A percentile compares a stretch with the other conserved stretches of the same genome.
Evolutionary conservation across 2,797 vertebrate species (phyloP).

Genomic region (Trachurus trachurus): DNA sequence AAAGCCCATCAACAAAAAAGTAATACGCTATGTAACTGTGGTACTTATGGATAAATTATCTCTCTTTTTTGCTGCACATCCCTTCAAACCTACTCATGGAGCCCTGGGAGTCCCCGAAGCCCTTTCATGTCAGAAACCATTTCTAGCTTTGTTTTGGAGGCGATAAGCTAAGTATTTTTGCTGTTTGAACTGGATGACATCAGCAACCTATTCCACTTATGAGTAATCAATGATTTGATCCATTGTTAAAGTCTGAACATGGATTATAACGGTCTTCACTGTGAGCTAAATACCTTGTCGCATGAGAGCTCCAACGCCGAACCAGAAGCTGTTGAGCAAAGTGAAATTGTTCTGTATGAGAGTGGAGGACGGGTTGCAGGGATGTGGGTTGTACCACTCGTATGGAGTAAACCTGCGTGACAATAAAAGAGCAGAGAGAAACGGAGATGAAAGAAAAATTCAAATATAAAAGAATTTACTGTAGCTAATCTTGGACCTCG

Average conservation of each 20-base stretch:
- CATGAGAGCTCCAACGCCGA: constrained; percentile 98
- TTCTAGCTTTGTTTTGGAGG: neutral
- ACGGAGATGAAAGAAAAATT: constrained; percentile 6
- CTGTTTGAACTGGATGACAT: neutral
- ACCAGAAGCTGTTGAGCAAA: constrained; percentile 98
- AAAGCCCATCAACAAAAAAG: too few relatives aligned
- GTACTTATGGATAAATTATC: too few relatives aligned
- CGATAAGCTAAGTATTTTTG: neutral
- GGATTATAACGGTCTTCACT: neutral
- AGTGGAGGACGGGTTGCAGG: constrained; percentile 96
- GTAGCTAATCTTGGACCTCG: neutral
- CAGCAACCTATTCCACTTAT: neutral
- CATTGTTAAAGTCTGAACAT: neutral
- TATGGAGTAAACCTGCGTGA: constrained; percentile 95
- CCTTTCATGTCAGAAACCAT: neutral
- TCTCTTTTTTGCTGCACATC: too few relatives aligned
- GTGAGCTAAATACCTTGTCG: constrained; percentile 89
- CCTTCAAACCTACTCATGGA: too few relatives aligned
- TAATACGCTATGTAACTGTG: too few relatives aligned
- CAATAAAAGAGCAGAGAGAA: constrained; percentile 60
- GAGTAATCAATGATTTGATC: neutral
- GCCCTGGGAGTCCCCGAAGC: too few relatives aligned
- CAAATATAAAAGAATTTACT: neutral
- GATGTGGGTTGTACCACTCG: constrained; percentile 98
- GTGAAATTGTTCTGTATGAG: constrained; percentile 99